phyloP scores from a whole-genome alignment of 2,113 vertebrate species.

The Piliocolobus tephrosceles region DNA sequence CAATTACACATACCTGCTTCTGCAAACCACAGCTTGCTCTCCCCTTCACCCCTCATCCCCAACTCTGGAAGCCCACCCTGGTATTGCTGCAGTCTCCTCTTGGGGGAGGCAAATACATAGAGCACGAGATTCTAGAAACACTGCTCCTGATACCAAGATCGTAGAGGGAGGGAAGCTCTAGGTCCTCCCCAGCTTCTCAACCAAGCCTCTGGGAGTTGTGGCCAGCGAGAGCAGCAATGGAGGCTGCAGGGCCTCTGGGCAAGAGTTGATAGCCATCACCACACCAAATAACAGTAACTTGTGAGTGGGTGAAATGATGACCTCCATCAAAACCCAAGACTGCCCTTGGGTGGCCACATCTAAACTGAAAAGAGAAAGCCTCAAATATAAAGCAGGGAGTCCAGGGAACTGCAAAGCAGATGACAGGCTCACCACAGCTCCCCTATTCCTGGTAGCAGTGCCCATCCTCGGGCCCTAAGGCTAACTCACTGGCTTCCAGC shows the following conservation, averaged over 20 bases:
- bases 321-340: not conserved
- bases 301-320: accelerated
- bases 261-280: not conserved
- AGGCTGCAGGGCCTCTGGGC: not conserved
- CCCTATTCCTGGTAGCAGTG: not conserved
- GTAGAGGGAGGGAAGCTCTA: not conserved
- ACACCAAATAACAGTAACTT: not conserved
- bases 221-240: not conserved
- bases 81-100: not conserved
- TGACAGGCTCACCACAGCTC: not conserved
- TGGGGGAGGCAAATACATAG: not conserved
- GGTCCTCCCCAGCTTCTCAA: not conserved
- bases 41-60: not conserved
- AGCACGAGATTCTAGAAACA: not conserved
- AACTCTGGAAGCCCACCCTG: not conserved
- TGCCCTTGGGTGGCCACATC: not conserved
- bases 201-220: not conserved
- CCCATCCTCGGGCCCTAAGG: not conserved
- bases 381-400: not conserved
- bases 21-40: not conserved
- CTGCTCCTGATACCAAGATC: not conserved
- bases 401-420: not conserved
- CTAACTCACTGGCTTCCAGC: not conserved
- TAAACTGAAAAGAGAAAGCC: not conserved
- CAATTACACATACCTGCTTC: not conserved